These are phyloP conservation scores for Coptodon rendalli DNA, from an alignment of 2,113 vertebrate genomes.

Conservation along the genomic window DNA sequence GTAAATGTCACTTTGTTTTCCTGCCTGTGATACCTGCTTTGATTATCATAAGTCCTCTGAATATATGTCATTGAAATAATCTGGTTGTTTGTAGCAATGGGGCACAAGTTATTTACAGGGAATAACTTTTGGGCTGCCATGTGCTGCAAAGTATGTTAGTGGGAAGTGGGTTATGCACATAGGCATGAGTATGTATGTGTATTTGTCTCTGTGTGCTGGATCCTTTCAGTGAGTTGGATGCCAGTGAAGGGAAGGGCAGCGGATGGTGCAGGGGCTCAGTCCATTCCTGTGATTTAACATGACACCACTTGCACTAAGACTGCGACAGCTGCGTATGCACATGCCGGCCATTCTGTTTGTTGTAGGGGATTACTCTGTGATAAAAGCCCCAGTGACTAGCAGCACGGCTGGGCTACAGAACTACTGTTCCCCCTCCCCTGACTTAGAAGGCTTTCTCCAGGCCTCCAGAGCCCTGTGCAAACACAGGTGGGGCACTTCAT, in stretches of 20 bases:
- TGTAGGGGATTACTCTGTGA: slow-evolving; percentile 75
- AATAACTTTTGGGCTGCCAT: slow-evolving; percentile 12
- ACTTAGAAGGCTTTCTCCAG: slow-evolving; percentile 59
- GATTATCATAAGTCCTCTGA: not conserved
- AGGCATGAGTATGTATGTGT: slow-evolving; percentile 25
- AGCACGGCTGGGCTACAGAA: slow-evolving; percentile 50
- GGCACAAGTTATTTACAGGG: slow-evolving; percentile 22
- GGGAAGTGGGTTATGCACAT: slow-evolving; percentile 51
- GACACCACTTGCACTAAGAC: slow-evolving; percentile 81
- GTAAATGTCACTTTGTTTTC: slow-evolving; percentile 5
- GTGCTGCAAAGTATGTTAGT: slow-evolving; percentile 37
- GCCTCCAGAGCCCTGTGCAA: slow-evolving; percentile 41
- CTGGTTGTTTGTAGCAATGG: not conserved
- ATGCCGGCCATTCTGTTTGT: slow-evolving; percentile 79
- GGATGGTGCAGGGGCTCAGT: slow-evolving; percentile 55
- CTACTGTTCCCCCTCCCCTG: slow-evolving; percentile 56
- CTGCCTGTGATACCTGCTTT: not conserved
- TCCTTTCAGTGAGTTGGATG: slow-evolving; percentile 52
- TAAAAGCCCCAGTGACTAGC: slow-evolving; percentile 72
- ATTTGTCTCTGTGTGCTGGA: slow-evolving; percentile 26
- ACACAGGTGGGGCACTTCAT: slow-evolving; percentile 58
- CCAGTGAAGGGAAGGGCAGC: slow-evolving; percentile 68
- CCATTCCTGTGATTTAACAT: slow-evolving; percentile 78
- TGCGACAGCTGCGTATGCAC: slow-evolving; percentile 73
- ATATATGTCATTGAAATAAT: slow-evolving; percentile 4